These are phyloP conservation scores for Laodelphax striatellus DNA, from an alignment of 1,140 invertebrate genomes.

Conservation along the genomic window DNA sequence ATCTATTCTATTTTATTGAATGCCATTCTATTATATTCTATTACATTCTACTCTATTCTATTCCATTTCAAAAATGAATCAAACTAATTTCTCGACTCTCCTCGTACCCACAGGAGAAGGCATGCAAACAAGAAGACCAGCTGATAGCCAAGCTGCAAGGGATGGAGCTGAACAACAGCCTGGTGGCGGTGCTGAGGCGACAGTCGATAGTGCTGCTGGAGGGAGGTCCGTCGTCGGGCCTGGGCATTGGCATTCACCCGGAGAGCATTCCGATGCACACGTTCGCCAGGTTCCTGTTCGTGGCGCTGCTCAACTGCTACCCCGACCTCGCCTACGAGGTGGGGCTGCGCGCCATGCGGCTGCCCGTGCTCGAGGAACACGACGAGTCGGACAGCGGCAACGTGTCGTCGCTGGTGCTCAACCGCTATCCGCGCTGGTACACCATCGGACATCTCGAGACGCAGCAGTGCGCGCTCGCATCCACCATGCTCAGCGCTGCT, in stretches of 20 bases:
- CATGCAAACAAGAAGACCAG: conserved; percentile 62
- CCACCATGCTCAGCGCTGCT: conserved; percentile 62
- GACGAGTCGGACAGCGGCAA: conserved; percentile 37
- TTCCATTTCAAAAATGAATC: too few species aligned
- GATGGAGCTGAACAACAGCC: conserved; percentile 57
- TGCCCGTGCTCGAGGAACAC: conserved; percentile 67
- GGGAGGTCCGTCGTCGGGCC: conserved; percentile 61
- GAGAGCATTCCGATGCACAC: conserved; percentile 72
- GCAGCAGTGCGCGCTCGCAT: conserved; percentile 68
- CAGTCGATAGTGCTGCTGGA: conserved; percentile 50
- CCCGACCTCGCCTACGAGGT: conserved; percentile 63
- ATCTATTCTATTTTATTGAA: too few species aligned
- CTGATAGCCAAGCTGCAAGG: conserved; percentile 61
- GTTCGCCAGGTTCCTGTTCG: conserved; percentile 68
- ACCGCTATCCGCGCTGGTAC: conserved; percentile 54
- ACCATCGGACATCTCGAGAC: conserved; percentile 65
- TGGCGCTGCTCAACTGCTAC: conserved; percentile 56
- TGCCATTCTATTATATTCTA: too few species aligned
- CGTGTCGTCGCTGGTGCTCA: conserved; percentile 37
- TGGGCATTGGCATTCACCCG: conserved; percentile 61
- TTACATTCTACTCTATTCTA: too few species aligned
- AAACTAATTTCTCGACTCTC: too few species aligned
- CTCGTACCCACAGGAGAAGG: conserved; percentile 40
- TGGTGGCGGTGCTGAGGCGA: conserved; percentile 45
- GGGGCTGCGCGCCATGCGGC: conserved; percentile 46